These are phyloP conservation scores for Cantharis flavilabris DNA, from an alignment of 2,888 invertebrate species.

Conservation along the genomic window DNA sequence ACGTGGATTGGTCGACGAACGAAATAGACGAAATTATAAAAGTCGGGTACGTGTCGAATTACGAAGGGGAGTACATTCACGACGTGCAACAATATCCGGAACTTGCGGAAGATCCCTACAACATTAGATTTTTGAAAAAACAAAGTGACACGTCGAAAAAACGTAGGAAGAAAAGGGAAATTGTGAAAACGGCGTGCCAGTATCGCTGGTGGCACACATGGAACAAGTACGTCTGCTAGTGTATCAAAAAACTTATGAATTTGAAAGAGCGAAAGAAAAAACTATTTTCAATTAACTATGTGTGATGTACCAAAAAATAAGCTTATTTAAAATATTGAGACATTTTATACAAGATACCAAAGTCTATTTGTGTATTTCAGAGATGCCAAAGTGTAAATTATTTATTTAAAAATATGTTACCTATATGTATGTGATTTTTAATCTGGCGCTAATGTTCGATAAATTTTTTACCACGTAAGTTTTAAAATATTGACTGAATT, in stretches of 20 bases:
- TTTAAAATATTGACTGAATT: constrained; percentile 49
- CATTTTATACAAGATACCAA: constrained; percentile 64
- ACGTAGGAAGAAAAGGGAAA: constrained; percentile 71
- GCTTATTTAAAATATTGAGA: constrained; percentile 51
- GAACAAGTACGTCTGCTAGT: constrained; percentile 38
- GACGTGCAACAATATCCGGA: constrained; percentile 89
- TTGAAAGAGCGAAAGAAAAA: constrained; percentile 37
- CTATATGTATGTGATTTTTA: constrained; percentile 55
- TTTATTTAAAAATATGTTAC: constrained; percentile 58
- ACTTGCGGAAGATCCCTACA: constrained; percentile 94
- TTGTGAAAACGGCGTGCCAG: constrained; percentile 40
- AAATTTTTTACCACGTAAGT: constrained; percentile 31
- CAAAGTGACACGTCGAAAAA: constrained; percentile 73
- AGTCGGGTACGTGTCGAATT: constrained; percentile 80
- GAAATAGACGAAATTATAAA: constrained; percentile 90
- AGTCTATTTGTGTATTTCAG: constrained; percentile 69
- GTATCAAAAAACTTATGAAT: constrained; percentile 19
- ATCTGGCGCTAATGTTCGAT: constrained; percentile 41
- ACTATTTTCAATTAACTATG: constrained; percentile 56
- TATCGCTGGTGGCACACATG: constrained; percentile 54
- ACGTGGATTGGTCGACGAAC: constrained; percentile 82
- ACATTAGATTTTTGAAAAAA: constrained; percentile 87
- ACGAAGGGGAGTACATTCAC: constrained; percentile 91
- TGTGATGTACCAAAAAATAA: constrained; percentile 57
- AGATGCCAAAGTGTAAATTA: constrained; percentile 63